Base-by-base conservation (phyloP, 1,140 invertebrate genomes). In the Arion vulgaris region DNA sequence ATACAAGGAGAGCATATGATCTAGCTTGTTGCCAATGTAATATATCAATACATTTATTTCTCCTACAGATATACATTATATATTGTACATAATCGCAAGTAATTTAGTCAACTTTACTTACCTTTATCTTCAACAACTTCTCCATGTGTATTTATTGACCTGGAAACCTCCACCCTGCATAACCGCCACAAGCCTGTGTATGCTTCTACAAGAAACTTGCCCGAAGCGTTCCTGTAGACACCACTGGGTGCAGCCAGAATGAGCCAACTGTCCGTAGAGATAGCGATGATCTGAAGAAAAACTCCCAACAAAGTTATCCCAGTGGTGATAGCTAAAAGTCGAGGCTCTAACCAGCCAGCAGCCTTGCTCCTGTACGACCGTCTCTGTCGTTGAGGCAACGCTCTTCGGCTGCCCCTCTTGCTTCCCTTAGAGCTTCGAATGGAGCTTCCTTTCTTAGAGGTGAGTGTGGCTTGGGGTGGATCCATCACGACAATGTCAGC, bases 231-330 rank as follows among this genome's bases (percentile, higher is more conserved):
- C 72, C 84, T 34, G 78, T 32, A 49, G 28, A 81, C 9, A 5
- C 62, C 74, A 26, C 57, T n/a, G 15, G 84, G 83, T 11, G 81
- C 68, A 19, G 74, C 71, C 34, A 87, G 39, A 51, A 84, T 73
- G 32, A 87, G 73, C 86, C 86, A 87, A 71, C 83, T 81, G 57
- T 83, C 77, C 9, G 86, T 85, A 51, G 83, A 85, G 28, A 87
- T 84, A n/a, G 86, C 86, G 41, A 85, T 78, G 38, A 87, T 51
- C 71, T 87, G 86, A 34, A 87, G 82, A n/a, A 85, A 69, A 19
- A 84, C 78, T 13, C 83, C 84, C 34, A 87, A 53, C 45, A 85
- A 23, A 19, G 86, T 87, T 23, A 36, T 41, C 13, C 49, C 79
- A 2, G 86, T 87, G 73, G 84, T 83, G 23, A 62, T 78, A 17